Percentiles rank a stretch among this genome's conserved stretches.
phyloP scores from a whole-genome alignment of 2,888 invertebrate species.

The Cheiracanthium punctorium region DNA sequence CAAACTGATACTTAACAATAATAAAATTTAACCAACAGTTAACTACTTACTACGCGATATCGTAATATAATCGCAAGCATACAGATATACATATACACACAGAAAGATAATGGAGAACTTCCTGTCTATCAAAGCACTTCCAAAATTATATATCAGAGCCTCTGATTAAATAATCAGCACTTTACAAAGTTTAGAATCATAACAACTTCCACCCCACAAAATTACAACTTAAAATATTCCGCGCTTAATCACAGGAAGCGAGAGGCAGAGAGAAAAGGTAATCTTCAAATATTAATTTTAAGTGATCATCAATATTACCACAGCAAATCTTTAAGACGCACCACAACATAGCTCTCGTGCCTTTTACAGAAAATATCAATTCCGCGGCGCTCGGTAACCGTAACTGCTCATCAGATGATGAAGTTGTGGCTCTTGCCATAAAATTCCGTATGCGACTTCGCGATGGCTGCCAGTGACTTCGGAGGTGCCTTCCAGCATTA shows the following conservation, averaged over 20 bases:
- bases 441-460: background rate
- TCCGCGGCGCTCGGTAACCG: background rate
- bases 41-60: no score
- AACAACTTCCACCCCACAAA: background rate
- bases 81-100: no score
- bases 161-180: background rate
- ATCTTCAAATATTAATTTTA: background rate
- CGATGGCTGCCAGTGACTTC: background rate
- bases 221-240: background rate
- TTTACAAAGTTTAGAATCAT: background rate
- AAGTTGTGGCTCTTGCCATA: background rate
- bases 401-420: background rate
- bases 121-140: no score
- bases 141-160: no score
- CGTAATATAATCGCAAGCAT: no score
- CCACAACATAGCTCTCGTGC: background rate
- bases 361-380: background rate
- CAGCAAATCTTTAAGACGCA: background rate
- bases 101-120: no score
- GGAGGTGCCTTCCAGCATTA: background rate
- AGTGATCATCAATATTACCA: background rate
- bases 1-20: no score
- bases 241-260: background rate
- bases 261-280: background rate
- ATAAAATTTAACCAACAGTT: no score